These are phyloP conservation scores for Chalcis sispes DNA, from an alignment of 2,888 invertebrate genomes.

Conservation along the genomic window DNA sequence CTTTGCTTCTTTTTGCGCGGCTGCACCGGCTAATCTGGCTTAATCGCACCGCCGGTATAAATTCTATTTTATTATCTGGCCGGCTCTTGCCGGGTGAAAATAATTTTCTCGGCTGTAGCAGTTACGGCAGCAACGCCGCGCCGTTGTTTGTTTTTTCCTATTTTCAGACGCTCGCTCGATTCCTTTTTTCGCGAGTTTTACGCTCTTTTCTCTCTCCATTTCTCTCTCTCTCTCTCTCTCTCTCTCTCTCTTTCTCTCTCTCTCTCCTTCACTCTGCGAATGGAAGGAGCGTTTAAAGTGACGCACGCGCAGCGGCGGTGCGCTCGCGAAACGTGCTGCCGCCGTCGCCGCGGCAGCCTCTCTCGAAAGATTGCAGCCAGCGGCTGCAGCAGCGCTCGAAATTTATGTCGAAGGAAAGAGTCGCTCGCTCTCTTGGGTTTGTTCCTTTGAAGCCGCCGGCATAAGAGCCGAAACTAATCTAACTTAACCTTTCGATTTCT, in stretches of 20 bases:
- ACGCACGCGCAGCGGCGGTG: constrained; percentile 13
- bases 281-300: constrained; percentile 24
- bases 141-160: constrained; percentile 41
- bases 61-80: constrained; percentile 58
- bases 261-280: background rate
- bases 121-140: background rate
- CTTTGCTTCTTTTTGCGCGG: background rate
- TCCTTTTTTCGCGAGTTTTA: too few relatives aligned
- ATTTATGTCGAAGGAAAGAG: constrained; percentile 59
- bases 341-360: background rate
- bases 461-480: constrained; percentile 60
- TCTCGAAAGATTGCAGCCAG: constrained; percentile 31
- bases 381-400: constrained; percentile 50
- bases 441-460: constrained; percentile 59
- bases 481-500: constrained; percentile 60
- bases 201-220: constrained; percentile 13
- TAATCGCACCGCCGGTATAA: constrained; percentile 54
- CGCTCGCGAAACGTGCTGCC: constrained; percentile 24
- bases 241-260: constrained; percentile 12
- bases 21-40: constrained; percentile 45
- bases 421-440: constrained; percentile 12
- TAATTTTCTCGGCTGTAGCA: constrained; percentile 55
- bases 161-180: too few relatives aligned
- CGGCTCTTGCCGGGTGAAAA: constrained; percentile 45
- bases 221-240: constrained; percentile 14